Evolutionary conservation across 2,113 vertebrate species (phyloP).

Genomic region (Bettongia penicillata): DNA sequence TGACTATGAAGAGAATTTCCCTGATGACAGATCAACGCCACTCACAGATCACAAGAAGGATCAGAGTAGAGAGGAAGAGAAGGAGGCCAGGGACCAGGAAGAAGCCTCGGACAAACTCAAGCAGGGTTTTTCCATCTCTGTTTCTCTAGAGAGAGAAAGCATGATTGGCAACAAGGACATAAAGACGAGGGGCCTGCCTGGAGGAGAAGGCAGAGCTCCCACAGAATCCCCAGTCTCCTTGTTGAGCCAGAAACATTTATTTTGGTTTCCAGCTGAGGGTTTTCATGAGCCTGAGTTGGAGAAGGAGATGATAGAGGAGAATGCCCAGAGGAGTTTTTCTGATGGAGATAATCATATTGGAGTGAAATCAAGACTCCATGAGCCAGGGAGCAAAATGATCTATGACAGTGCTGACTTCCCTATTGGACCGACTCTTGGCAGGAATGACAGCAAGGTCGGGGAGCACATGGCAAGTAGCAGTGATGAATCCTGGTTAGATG

Average conservation of each 20-base stretch:
- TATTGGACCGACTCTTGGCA: slow-evolving; percentile 70
- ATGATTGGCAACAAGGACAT: slow-evolving; percentile 60
- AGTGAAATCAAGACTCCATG: slow-evolving; percentile 76
- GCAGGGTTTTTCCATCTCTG: slow-evolving; percentile 73
- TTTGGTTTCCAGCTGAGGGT: slow-evolving; percentile 91
- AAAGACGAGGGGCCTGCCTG: slow-evolving; percentile 60
- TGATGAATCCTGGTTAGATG: slow-evolving; percentile 92
- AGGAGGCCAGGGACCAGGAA: slow-evolving; percentile 54
- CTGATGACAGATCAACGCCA: slow-evolving; percentile 86
- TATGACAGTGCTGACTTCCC: slow-evolving; percentile 76
- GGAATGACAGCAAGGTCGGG: slow-evolving; percentile 80
- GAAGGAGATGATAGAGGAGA: slow-evolving; percentile 69
- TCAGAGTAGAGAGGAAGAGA: slow-evolving; percentile 68
- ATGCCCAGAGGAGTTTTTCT: slow-evolving; percentile 76
- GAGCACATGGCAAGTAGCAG: slow-evolving; percentile 81
- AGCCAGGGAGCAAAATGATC: slow-evolving; percentile 75
- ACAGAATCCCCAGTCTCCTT: slow-evolving; percentile 88
- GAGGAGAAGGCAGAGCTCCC: slow-evolving; percentile 64
- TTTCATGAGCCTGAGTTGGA: slow-evolving; percentile 83
- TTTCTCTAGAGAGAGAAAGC: slow-evolving; percentile 66
- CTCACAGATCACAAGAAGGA: slow-evolving; percentile 73
- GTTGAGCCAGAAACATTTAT: slow-evolving; percentile 90
- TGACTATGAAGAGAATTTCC: slow-evolving; percentile 96
- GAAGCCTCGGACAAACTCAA: slow-evolving; percentile 59
- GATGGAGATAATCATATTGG: slow-evolving; percentile 81